Base-by-base conservation (phyloP, 2,888 invertebrate genomes). In the Drosophila algonquin region DNA sequence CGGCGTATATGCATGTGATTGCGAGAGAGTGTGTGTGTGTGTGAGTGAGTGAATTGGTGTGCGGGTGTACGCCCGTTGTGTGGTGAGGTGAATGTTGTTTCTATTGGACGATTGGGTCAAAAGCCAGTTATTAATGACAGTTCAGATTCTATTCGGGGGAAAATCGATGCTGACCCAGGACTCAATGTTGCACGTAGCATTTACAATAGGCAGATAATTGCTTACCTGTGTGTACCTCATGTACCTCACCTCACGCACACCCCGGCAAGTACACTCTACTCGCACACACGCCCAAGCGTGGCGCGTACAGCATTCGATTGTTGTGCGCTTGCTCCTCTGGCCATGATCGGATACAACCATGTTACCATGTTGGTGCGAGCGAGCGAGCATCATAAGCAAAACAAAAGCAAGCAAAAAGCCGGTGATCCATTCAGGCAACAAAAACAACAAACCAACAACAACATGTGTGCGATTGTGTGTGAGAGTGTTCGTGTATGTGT, bases 401-500 rank as follows among this genome's bases (percentile, higher is more conserved):
- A 82, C 79, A 76, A 84, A 76, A 78, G 51, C 75, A 72, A 85
- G 80, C 73, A 86, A 86, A 83, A 87, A 86, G 86, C 86, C 86
- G 86, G 86, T 80, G 86, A 76, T 86, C 86, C 78, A 83, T 87
- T 79, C 65, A 73, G 79, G 73, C 75, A 81, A 79, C 75, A 77
- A 76, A 73, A 81, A 79, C 75, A 77, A 76, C 70, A 69, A 67
- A 40, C 40, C 60, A 72, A 68, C 54, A 64, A 58, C 65, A 64
- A 58, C 65, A 69, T 21, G 21, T 21, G 57, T 62, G 61, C 59
- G 40, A 40, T 40, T n/a, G 16, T 67, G 24, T 35, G 54, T 68
- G 45, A 46, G 52, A 55, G 21, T 65, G 54, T 60, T 21, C 3
- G 40, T 63, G 27, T 44, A 35, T 44, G 55, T 50, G 47, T 63